Conservation (phyloP, 2,797 vertebrate species). For the Scyliorhinus canicula region DNA sequence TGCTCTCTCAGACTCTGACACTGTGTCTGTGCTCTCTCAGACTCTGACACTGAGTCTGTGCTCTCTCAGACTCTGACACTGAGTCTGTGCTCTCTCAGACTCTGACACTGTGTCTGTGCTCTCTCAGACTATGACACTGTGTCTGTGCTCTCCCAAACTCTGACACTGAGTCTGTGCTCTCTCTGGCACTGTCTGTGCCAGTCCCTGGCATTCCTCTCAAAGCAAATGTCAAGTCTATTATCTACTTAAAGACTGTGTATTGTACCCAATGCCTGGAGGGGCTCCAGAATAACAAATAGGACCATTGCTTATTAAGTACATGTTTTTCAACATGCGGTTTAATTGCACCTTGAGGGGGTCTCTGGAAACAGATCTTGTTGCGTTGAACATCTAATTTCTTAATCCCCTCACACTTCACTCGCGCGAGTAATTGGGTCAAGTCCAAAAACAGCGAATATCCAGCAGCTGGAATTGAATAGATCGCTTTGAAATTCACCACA, state of each 20-base stretch:
- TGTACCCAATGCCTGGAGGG: neutral
- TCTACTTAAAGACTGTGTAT: neutral
- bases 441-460: neutral
- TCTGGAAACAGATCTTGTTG: slow-evolving; percentile 23
- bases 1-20: neutral
- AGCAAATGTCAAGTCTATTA: slow-evolving; percentile 32
- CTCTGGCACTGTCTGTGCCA: neutral
- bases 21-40: too few species aligned
- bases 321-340: slow-evolving; percentile 25
- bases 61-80: neutral
- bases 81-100: too few species aligned
- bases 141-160: too few species aligned
- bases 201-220: neutral
- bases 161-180: neutral
- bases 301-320: neutral
- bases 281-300: neutral
- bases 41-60: neutral
- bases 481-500: neutral
- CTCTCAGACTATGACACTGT: neutral
- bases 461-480: neutral
- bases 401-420: neutral
- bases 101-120: neutral
- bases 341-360: slow-evolving; percentile 11
- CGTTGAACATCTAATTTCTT: slow-evolving; percentile 28
- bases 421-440: neutral